Conservation (phyloP, 2,113 vertebrate species). For the Dicerorhinus sumatrensis region DNA sequence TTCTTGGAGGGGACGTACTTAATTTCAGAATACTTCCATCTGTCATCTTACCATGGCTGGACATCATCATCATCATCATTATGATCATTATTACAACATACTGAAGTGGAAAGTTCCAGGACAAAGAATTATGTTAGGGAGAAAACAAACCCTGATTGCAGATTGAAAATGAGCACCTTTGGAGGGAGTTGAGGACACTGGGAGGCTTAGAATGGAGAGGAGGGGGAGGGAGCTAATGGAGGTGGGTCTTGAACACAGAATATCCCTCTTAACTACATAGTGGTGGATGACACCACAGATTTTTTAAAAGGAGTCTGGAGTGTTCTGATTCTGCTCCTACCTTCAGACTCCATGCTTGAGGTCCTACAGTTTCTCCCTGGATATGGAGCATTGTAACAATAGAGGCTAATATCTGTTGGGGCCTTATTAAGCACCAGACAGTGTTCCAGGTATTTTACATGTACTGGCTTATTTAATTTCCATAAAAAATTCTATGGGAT, state of each 20-base stretch:
- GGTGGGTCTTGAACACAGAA: neutral
- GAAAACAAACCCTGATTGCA: neutral
- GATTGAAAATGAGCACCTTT: neutral
- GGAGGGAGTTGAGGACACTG: neutral
- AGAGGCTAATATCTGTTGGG: neutral
- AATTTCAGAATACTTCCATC: conserved; percentile 13
- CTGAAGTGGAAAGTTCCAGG: neutral
- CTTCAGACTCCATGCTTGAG: neutral
- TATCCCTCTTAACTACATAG: neutral
- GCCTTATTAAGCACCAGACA: neutral
- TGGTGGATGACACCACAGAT: neutral
- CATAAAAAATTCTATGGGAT: neutral
- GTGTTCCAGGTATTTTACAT: neutral
- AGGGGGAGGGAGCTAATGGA: neutral
- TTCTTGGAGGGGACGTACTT: neutral
- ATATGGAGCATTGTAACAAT: neutral
- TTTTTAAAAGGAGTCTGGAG: neutral
- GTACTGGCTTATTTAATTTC: neutral
- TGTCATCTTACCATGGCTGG: neutral
- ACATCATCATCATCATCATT: neutral
- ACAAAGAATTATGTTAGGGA: neutral
- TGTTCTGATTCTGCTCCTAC: neutral
- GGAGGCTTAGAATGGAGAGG: neutral
- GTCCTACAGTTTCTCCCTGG: neutral
- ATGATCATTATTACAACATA: neutral